Base-by-base conservation (phyloP, 2,888 invertebrate genomes). In the Zelleria hepariella region DNA sequence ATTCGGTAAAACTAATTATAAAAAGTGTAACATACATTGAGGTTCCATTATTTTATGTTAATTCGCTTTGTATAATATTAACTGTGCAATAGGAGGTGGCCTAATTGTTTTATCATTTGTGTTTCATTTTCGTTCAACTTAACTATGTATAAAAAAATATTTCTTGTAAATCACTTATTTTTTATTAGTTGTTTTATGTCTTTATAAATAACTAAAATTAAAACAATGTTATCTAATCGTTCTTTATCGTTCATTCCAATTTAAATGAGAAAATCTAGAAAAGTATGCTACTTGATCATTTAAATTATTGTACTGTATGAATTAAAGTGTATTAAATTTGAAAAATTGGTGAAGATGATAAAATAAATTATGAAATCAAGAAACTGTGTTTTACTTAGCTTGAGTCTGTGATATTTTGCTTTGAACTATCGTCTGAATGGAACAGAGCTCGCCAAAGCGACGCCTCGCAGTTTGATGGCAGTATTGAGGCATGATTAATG, bases 241-340 rank as follows among this genome's bases (percentile, higher is more conserved):
- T 86, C 87, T 85, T 86, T 86, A 86, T 82, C 78, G 82, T 88
- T 87, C 88, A 88, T 88, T 88, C 88, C 88, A 88, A 79, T 87
- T 86, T 83, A 86, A 86, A 86, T 84, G 83, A 86, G 78, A 81
- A 42, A 42, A 80, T 81, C 76, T 86, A 86, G 83, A 69, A 75
- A 80, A 79, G 75, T 86, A 83, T 79, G 79, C 80, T 82, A 84
- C 80, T 78, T 80, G 82, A 82, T 85, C 86, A 86, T 86, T 85
- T 86, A 86, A 88, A 88, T 87, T 87, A 88, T 87, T 87, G 80
- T 87, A 87, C 78, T 85, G 83, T 86, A 86, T 80, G 80, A 81
- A 82, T 86, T 83, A 86, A 83, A 72, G 58, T 86, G 86, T 87
- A 88, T 78, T 82, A 80, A 86, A 85, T 81, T 86, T 83, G 83